Evolutionary conservation across 2,797 vertebrate genomes (phyloP).

Genomic region (Heteromormyrus szaboi): DNA sequence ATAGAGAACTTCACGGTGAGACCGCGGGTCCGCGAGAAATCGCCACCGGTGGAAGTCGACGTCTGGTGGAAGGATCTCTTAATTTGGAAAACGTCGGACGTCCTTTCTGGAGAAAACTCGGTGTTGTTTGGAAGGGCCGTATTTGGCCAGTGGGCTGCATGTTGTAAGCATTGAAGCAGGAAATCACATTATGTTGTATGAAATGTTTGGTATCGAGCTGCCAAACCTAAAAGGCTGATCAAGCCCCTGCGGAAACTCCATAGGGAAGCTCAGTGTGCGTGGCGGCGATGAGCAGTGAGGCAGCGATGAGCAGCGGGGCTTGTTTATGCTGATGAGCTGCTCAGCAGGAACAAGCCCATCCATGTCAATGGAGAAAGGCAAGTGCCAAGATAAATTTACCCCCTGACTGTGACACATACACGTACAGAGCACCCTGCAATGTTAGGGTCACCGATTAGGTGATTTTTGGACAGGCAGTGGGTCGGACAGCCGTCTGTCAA

Average conservation of each 20-base stretch:
- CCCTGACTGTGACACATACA: not conserved
- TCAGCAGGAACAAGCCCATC: not conserved
- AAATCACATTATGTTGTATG: not conserved
- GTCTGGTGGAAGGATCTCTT: not conserved
- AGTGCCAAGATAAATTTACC: not conserved
- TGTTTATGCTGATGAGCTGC: not conserved
- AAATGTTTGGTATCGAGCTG: not conserved
- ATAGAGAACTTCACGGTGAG: not conserved
- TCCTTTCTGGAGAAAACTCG: not conserved
- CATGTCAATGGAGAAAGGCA: not conserved
- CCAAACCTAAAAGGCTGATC: not conserved
- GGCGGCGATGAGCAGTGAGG: not conserved
- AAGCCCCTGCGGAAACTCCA: not conserved
- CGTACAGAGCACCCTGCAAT: not conserved
- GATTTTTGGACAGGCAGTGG: not conserved
- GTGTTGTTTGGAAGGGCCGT: not conserved
- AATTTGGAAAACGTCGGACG: not conserved
- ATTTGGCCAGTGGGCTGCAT: not conserved
- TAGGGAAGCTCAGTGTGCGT: not conserved
- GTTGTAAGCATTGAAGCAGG: not conserved
- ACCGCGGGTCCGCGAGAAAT: not conserved
- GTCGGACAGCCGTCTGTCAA: conserved; percentile 3
- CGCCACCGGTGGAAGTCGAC: not conserved
- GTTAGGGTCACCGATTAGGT: not conserved
- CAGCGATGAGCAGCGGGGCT: not conserved